These are phyloP conservation scores for Acipenser oxyrinchus DNA, from an alignment of 2,797 vertebrate species.

Conservation along the genomic window DNA sequence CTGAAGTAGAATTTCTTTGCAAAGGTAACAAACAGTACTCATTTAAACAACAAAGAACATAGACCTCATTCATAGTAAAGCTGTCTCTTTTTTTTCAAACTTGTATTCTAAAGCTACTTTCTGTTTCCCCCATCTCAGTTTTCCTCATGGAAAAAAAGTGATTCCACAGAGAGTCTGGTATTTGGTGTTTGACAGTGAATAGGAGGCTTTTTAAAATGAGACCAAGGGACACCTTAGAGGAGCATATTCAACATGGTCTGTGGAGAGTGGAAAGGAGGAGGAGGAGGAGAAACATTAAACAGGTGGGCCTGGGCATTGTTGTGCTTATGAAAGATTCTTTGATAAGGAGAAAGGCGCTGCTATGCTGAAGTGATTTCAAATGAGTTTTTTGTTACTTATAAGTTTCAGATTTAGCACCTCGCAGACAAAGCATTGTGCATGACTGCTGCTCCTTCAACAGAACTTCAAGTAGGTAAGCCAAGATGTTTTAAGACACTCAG, in stretches of 20 bases:
- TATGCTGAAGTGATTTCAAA: slow-evolving; percentile 58
- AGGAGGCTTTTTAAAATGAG: slow-evolving; percentile 70
- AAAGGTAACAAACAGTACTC: slow-evolving; percentile 87
- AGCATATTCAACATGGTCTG: slow-evolving; percentile 75
- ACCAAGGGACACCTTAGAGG: slow-evolving; percentile 83
- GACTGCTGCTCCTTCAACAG: slow-evolving; percentile 38
- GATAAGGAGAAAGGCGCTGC: slow-evolving; percentile 55
- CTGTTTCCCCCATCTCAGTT: slow-evolving; percentile 74
- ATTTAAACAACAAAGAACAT: slow-evolving; percentile 97
- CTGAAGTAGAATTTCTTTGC: slow-evolving; percentile 68
- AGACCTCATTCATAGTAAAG: slow-evolving; percentile 92
- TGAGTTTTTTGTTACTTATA: slow-evolving; percentile 57
- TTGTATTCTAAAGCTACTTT: slow-evolving; percentile 77
- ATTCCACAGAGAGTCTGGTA: slow-evolving; percentile 65
- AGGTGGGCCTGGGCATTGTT: slow-evolving; percentile 68
- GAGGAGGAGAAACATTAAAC: slow-evolving; percentile 81
- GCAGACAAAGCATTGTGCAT: slow-evolving; percentile 30
- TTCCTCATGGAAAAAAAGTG: slow-evolving; percentile 70
- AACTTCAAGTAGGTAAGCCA: slow-evolving; percentile 50
- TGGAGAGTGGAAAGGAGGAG: slow-evolving; percentile 61
- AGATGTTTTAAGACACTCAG: slow-evolving; percentile 41
- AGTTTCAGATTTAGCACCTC: slow-evolving; percentile 52
- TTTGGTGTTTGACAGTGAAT: slow-evolving; percentile 81
- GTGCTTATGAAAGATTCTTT: slow-evolving; percentile 72
- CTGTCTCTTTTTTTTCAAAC: slow-evolving; percentile 84